phyloP scores from a whole-genome alignment of 1,140 invertebrate genomes.

The Drosophila ercepeae region DNA sequence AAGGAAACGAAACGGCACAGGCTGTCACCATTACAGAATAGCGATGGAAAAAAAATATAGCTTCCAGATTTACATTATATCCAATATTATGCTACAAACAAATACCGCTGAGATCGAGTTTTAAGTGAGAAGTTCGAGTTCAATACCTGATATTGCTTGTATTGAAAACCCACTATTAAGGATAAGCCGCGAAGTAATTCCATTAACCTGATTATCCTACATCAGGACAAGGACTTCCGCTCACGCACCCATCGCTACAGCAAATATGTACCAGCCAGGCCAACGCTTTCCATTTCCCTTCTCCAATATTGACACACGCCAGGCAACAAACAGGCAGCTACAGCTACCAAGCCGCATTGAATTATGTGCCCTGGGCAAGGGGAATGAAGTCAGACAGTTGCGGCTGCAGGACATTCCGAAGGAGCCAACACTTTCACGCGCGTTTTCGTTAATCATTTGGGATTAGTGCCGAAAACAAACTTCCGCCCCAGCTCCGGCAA shows the following conservation, averaged over 20 bases:
- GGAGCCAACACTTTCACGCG: constrained; percentile 75
- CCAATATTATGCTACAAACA: no score
- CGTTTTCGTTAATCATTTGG: constrained; percentile 78
- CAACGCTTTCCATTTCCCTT: constrained; percentile 40
- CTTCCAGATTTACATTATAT: no score
- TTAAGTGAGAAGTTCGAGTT: neutral
- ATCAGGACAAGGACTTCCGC: constrained; percentile 30
- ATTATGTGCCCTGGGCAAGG: constrained; percentile 58
- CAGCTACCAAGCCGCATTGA: constrained; percentile 55
- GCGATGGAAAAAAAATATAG: constrained; percentile 6
- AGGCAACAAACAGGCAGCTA: constrained; percentile 14
- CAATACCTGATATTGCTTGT: neutral
- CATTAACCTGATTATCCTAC: constrained; percentile 30
- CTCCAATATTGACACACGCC: constrained; percentile 52
- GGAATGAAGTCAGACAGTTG: constrained; percentile 11
- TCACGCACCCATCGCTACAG: constrained; percentile 35
- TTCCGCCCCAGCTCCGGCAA: constrained; percentile 47
- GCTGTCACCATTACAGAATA: constrained; percentile 35
- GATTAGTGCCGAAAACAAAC: constrained; percentile 77
- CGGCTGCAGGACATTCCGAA: constrained; percentile 13
- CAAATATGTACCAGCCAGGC: constrained; percentile 22
- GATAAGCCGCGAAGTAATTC: neutral
- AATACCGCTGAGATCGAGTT: neutral
- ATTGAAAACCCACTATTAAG: neutral
- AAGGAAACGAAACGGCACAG: constrained; percentile 17